Conservation (phyloP, 2,797 vertebrate species). For the Chaetophractus vellerosus region DNA sequence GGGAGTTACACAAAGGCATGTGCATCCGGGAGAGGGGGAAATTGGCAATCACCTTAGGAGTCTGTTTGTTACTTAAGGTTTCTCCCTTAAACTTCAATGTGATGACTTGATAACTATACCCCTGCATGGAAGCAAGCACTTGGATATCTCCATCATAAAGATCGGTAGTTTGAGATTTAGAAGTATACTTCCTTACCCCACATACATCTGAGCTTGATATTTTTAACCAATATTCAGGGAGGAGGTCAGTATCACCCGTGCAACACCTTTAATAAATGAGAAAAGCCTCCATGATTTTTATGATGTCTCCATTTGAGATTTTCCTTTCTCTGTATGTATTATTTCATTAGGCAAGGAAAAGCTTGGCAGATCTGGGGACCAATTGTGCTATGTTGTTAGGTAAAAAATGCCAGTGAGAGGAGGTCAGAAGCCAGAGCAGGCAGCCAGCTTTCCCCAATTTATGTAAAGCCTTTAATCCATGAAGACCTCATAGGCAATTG, state of each 20-base stretch:
- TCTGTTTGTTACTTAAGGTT: background rate
- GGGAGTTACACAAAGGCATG: background rate
- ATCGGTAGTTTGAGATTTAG: background rate
- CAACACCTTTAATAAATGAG: slow-evolving; percentile 50
- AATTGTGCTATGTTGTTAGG: background rate
- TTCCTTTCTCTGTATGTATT: slow-evolving; percentile 18
- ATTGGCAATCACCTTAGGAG: rapidly evolving
- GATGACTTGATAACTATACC: background rate
- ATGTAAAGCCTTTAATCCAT: slow-evolving; percentile 74
- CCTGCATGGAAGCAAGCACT: background rate
- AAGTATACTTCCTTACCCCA: background rate
- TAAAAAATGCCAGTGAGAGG: slow-evolving; percentile 6
- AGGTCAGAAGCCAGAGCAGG: slow-evolving; percentile 55
- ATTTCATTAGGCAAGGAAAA: slow-evolving; percentile 2
- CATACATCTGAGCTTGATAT: background rate
- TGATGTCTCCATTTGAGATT: slow-evolving; percentile 5
- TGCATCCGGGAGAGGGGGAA: background rate
- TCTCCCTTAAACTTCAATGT: background rate
- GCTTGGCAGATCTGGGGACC: background rate
- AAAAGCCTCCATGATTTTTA: background rate
- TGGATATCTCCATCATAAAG: rapidly evolving
- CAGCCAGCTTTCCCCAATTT: slow-evolving; percentile 60
- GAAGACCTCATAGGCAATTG: slow-evolving; percentile 72
- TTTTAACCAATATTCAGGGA: background rate
- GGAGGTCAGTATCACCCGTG: slow-evolving; percentile 9